A percentile compares a stretch with the other conserved stretches of the same genome.
These are phyloP conservation scores for Casuarius casuarius DNA, from an alignment of 2,113 vertebrate genomes.

Conservation along the genomic window DNA sequence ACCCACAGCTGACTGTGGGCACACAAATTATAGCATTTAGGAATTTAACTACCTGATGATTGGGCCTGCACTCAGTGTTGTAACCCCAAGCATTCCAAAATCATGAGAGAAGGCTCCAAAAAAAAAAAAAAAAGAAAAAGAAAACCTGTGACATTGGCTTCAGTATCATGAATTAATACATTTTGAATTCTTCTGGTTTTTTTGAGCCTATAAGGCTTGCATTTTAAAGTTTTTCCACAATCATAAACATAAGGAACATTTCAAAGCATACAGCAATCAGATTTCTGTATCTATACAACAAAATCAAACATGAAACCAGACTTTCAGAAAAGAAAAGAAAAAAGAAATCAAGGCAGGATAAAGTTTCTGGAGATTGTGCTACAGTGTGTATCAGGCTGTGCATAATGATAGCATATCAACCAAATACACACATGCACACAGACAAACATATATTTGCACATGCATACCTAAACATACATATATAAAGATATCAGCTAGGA, in stretches of 20 bases:
- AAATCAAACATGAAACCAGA: background rate
- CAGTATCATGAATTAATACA: conserved; percentile 37
- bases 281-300: background rate
- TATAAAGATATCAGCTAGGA: background rate
- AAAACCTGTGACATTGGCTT: background rate
- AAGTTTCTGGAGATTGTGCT: background rate
- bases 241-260: background rate
- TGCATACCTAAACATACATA: background rate
- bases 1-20: conserved; percentile 67
- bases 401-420: background rate
- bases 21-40: conserved; percentile 64
- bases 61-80: conserved; percentile 46
- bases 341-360: background rate
- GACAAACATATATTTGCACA: background rate
- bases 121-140: background rate
- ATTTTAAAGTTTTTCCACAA: conserved; percentile 17
- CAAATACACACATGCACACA: background rate
- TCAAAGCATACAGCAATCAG: conserved; percentile 1
- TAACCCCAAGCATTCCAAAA: conserved; percentile 67
- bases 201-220: background rate
- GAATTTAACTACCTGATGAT: conserved; percentile 72
- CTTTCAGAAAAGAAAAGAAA: background rate
- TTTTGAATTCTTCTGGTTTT: conserved; percentile 7
- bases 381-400: background rate
- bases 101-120: conserved; percentile 49